phyloP scores from a whole-genome alignment of 1,140 invertebrate species.

The Argopecten irradians region DNA sequence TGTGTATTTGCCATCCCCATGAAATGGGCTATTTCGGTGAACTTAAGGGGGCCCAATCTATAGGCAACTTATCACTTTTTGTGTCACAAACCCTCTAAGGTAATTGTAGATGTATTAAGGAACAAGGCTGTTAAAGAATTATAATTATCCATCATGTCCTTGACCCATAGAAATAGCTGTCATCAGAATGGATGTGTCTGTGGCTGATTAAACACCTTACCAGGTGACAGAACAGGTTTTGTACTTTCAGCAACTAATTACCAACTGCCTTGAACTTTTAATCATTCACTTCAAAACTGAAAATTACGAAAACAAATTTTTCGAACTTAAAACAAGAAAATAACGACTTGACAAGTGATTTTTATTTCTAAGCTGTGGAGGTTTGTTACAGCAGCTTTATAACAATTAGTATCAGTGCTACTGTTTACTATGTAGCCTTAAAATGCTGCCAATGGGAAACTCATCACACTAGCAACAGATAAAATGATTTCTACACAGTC shows the following conservation, averaged over 20 bases:
- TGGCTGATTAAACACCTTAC: not conserved
- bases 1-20: too few relatives aligned
- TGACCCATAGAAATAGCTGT: not conserved
- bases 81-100: too few relatives aligned
- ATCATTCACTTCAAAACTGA: not conserved
- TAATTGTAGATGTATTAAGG: too few relatives aligned
- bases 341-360: not conserved
- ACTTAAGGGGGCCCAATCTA: too few relatives aligned
- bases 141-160: not conserved
- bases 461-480: not conserved
- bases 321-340: not conserved
- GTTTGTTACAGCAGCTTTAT: not conserved
- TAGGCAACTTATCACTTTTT: too few relatives aligned
- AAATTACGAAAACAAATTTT: constrained; percentile 19
- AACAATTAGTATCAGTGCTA: not conserved
- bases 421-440: not conserved
- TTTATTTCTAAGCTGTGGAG: not conserved
- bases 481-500: not conserved
- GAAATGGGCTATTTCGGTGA: too few relatives aligned
- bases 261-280: not conserved
- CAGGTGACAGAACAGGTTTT: not conserved
- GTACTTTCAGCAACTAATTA: not conserved
- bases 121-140: too few relatives aligned
- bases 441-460: not conserved
- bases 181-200: not conserved